Evolutionary conservation across 2,113 vertebrate species (phyloP), one percentile per base, ranked within the genome.

Genomic region (Cephalopterus ornatus): DNA sequence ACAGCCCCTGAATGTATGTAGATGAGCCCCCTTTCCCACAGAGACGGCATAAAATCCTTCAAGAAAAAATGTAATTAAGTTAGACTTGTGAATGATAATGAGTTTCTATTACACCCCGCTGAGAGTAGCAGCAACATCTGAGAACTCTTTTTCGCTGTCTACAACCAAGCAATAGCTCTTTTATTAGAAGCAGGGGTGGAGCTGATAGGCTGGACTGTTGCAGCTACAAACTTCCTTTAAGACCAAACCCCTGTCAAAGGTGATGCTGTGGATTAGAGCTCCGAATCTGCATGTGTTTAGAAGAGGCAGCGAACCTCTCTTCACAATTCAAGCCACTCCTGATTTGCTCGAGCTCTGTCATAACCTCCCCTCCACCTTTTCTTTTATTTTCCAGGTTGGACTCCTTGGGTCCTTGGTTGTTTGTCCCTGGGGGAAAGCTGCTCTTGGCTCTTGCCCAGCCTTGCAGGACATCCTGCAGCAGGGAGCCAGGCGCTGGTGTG

Each of bases 51-150:
- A 96, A 94, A 68, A 91, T 94, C 83, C 90, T 96, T 95, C 80
- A 92, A 74, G 88, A 94, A 94, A 93, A 96, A 93, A 95, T 86
- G 95, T 96, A 97, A 97, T 97, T 97, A 97, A 96, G 96, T 96
- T 88, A 97, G 93, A 85, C 90, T 96, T 95, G 67, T 95, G 94
- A 95, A 95, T 46, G 33, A 62, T 96, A 97, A 97, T 96, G 95
- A 97, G 97, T 76, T 96, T 86, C 93, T 84, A 96, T 97, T 96
- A 93, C 80, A 97, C 88, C 94, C 96, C 2, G 66, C 92, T 97
- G 96, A 84, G 91, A 97, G 86, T n/a, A 94, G 93, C 53, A 23
- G 78, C 93, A 97, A 96, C 93, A 96, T 61, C 85, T 81, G 75
- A 96, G 96, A 95, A 96, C 76, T 79, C 86, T 94, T 95, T 96